Evolutionary conservation across 2,888 invertebrate genomes (phyloP).

Genomic region (Ochropleura plecta): DNA sequence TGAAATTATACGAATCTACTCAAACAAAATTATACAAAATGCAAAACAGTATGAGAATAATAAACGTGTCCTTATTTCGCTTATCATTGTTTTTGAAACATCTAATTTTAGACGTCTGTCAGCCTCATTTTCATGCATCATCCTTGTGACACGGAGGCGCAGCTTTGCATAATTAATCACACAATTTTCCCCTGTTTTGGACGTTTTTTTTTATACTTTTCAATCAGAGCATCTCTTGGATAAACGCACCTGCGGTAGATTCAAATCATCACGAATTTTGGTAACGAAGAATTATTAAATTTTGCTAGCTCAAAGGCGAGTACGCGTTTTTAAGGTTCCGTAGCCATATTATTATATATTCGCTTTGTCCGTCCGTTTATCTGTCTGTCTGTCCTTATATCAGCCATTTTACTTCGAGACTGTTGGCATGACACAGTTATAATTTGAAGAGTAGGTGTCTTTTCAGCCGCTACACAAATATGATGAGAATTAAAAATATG

Average conservation of each 20-base stretch:
- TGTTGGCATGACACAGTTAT: too few relatives aligned
- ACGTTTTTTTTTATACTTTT: constrained; percentile 27
- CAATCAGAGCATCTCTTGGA: constrained; percentile 25
- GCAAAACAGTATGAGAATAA: constrained; percentile 9
- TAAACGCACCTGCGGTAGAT: constrained; percentile 16
- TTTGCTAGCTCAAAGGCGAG: constrained; percentile 35
- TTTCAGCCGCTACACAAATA: too few relatives aligned
- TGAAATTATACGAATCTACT: constrained; percentile 1
- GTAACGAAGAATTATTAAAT: constrained; percentile 24
- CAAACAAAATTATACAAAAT: constrained; percentile 14
- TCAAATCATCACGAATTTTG: constrained; percentile 26
- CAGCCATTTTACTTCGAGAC: too few relatives aligned
- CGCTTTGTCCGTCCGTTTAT: too few relatives aligned
- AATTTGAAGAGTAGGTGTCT: too few relatives aligned
- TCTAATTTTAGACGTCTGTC: constrained; percentile 41
- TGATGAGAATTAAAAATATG: too few relatives aligned
- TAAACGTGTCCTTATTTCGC: constrained; percentile 10
- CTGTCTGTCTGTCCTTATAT: too few relatives aligned
- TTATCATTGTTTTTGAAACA: constrained; percentile 35
- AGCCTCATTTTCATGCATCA: constrained; percentile 46
- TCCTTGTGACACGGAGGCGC: constrained; percentile 46
- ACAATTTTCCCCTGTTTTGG: constrained; percentile 28
- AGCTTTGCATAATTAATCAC: constrained; percentile 58
- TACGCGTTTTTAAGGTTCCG: constrained; percentile 3
- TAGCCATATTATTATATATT: too few relatives aligned